phyloP scores from a whole-genome alignment of 2,888 invertebrate species.

The Coelinius sp. region DNA sequence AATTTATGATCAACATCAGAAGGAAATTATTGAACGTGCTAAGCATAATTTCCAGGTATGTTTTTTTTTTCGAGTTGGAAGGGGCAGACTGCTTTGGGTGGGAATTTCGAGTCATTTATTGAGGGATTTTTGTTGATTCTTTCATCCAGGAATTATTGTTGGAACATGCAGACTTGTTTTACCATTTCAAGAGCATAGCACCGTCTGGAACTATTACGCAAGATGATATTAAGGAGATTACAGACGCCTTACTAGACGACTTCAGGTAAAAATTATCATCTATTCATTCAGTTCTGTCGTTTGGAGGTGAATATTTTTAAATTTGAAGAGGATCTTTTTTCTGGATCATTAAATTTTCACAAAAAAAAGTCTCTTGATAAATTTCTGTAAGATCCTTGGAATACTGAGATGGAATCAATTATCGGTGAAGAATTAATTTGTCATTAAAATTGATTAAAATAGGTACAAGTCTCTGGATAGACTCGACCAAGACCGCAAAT shows the following conservation, averaged over 20 bases:
- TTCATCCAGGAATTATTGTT: slow-evolving; percentile 87
- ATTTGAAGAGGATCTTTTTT: too few species aligned
- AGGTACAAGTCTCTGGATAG: slow-evolving; percentile 95
- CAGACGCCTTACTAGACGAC: slow-evolving; percentile 91
- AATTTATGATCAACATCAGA: slow-evolving; percentile 95
- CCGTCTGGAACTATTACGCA: slow-evolving; percentile 93
- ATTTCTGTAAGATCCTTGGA: too few species aligned
- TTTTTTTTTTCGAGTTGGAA: slow-evolving; percentile 23
- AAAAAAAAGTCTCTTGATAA: too few species aligned
- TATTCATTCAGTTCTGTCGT: too few species aligned
- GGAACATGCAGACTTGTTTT: slow-evolving; percentile 94
- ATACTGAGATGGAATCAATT: too few species aligned
- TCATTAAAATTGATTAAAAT: slow-evolving; percentile 38
- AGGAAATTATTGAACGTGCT: slow-evolving; percentile 89
- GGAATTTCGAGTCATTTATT: neutral
- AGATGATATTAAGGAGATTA: slow-evolving; percentile 94
- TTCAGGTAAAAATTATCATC: slow-evolving; percentile 76
- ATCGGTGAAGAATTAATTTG: too few species aligned
- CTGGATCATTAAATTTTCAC: too few species aligned
- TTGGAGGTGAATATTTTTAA: too few species aligned
- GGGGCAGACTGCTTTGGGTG: neutral
- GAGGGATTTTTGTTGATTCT: slow-evolving; percentile 35
- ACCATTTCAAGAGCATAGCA: slow-evolving; percentile 91
- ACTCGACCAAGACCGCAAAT: slow-evolving; percentile 93
- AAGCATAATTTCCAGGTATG: slow-evolving; percentile 89